Conservation (phyloP, 2,113 vertebrate species). For the Egretta garzetta region DNA sequence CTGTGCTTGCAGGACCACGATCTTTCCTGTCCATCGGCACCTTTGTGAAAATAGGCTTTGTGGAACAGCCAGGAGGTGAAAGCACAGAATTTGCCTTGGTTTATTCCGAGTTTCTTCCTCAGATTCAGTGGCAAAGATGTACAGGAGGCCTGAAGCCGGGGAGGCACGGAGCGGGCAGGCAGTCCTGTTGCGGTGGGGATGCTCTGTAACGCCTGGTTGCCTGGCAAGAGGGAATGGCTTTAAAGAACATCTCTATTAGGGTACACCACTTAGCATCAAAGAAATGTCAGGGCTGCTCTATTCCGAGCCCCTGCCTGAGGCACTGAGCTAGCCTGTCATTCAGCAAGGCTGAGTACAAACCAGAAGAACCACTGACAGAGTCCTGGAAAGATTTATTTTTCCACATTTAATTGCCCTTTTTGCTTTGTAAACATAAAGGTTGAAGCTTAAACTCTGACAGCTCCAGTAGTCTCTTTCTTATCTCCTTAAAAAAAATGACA, state of each 20-base stretch:
- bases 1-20: neutral
- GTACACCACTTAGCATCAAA: slow-evolving; percentile 46
- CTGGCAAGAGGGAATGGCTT: slow-evolving; percentile 8
- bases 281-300: slow-evolving; percentile 70
- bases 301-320: neutral
- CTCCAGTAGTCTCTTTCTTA: slow-evolving; percentile 69
- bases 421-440: slow-evolving; percentile 82
- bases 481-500: slow-evolving; percentile 67
- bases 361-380: slow-evolving; percentile 37
- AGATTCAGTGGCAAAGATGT: neutral
- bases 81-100: neutral
- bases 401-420: slow-evolving; percentile 80
- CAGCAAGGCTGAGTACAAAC: slow-evolving; percentile 38
- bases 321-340: slow-evolving; percentile 66
- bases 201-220: neutral
- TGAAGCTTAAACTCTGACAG: slow-evolving; percentile 76
- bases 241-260: slow-evolving; percentile 39
- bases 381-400: slow-evolving; percentile 75
- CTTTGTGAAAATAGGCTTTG: neutral
- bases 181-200: neutral
- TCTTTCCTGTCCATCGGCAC: neutral
- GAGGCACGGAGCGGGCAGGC: neutral
- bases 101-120: neutral
- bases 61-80: neutral
- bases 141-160: neutral